phyloP scores from a whole-genome alignment of 2,113 vertebrate genomes.

The Poecilia latipinna region DNA sequence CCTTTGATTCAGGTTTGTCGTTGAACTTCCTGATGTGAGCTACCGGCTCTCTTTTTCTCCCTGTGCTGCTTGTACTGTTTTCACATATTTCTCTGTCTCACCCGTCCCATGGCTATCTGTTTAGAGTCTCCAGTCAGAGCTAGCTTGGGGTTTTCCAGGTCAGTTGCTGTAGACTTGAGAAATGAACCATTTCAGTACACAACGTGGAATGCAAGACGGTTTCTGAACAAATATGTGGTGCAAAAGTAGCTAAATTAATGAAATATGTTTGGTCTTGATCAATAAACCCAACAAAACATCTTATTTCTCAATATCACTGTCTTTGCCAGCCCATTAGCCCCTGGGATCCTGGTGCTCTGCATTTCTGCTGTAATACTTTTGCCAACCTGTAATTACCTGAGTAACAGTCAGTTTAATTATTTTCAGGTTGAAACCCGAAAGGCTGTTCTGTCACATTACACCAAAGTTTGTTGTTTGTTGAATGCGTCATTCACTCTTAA shows the following conservation, averaged over 20 bases:
- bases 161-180: slow-evolving; percentile 52
- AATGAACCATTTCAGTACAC: slow-evolving; percentile 39
- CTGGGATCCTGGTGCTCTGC: slow-evolving; percentile 7
- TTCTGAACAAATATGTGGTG: neutral
- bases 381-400: slow-evolving; percentile 50
- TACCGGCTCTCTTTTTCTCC: slow-evolving; percentile 14
- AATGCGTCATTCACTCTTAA: neutral
- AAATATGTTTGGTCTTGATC: neutral
- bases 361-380: slow-evolving; percentile 6
- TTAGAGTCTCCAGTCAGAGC: slow-evolving; percentile 35
- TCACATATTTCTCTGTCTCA: slow-evolving; percentile 30
- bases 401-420: slow-evolving; percentile 46
- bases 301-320: slow-evolving; percentile 1
- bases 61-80: neutral
- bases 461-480: slow-evolving; percentile 11
- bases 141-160: slow-evolving; percentile 57
- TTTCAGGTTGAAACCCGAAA: slow-evolving; percentile 59
- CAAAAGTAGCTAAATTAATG: neutral
- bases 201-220: slow-evolving; percentile 4
- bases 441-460: slow-evolving; percentile 21
- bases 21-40: neutral
- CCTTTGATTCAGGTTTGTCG: neutral
- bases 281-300: neutral
- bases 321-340: neutral
- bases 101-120: slow-evolving; percentile 52